These are phyloP conservation scores for Parazoanthus swiftii DNA, from an alignment of 92 coral and sea anemone species.

Conservation along the genomic window DNA sequence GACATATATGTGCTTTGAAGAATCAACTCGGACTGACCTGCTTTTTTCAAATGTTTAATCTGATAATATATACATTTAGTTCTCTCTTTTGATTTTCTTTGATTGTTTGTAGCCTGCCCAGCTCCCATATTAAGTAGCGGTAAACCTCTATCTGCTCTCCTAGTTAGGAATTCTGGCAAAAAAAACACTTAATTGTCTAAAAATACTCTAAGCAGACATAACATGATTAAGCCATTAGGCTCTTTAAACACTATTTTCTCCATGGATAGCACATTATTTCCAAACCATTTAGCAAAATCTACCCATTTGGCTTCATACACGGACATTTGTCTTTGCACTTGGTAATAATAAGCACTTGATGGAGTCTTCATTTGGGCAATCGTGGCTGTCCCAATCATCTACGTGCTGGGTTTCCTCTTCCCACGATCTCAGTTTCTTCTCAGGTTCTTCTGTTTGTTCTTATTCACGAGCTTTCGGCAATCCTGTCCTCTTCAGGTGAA, in stretches of 20 bases:
- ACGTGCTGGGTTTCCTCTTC: too few species aligned
- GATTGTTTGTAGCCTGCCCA: constrained; percentile 38
- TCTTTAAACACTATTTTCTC: constrained; percentile 38
- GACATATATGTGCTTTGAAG: not conserved
- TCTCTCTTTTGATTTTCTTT: not conserved
- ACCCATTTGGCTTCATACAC: constrained; percentile 47
- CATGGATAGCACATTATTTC: constrained; percentile 24
- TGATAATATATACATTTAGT: not conserved
- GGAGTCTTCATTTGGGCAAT: too few species aligned
- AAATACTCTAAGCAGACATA: not conserved
- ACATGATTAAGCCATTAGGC: constrained; percentile 10
- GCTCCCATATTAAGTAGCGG: constrained; percentile 41
- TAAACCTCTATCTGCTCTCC: constrained; percentile 48
- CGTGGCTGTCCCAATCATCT: too few species aligned
- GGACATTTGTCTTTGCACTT: constrained; percentile 69
- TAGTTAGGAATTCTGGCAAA: constrained; percentile 13
- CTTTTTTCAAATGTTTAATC: not conserved
- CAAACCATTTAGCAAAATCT: constrained; percentile 66
- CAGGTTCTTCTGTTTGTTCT: too few species aligned
- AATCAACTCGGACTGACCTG: not conserved
- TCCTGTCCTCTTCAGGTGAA: too few species aligned
- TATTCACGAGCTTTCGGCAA: too few species aligned
- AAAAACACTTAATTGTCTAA: not conserved
- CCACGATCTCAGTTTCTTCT: too few species aligned
- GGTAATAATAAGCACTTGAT: too few species aligned